Base-by-base conservation (phyloP, 2,888 invertebrate species). In the Drosophila mayaguana region DNA sequence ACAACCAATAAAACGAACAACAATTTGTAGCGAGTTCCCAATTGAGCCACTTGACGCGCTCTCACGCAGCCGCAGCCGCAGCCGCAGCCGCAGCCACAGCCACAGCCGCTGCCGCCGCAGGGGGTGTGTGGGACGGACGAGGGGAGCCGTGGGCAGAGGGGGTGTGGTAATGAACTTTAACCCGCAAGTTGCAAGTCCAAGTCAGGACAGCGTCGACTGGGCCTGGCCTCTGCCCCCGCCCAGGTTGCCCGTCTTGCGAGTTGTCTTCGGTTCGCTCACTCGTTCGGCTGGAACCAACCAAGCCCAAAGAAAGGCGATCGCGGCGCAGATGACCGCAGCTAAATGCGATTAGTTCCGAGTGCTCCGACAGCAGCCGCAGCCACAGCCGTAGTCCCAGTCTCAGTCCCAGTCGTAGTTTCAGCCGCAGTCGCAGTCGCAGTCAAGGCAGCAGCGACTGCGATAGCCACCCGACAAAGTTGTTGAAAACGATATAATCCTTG, bases 331-430 rank as follows among this genome's bases (percentile, higher is more conserved):
- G 91, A 91, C 92, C 92, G 91, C 90, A 90, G 78, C 91, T 81
- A 90, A 91, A 90, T 81, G 84, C 88, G 83, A 91, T 91, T 91
- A 88, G 91, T 91, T 90, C 88, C 91, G 82, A 87, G 83, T 91
- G 82, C 84, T 91, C 83, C 85, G 89, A 84, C 78, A 80, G 84
- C 81, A 55, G 70, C 54, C 42, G 38, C 54, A 40, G 69, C 5
- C 28, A 3, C 56, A 55, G 54, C 16, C 36, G 9, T 2, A 42
- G 18, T 11, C 42, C 3, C 11, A 42, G 42, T 16, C 22, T 3
- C 45, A 50, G 69, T 40, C 36, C 32, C 59, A 34, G 69, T n/a
- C 32, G 18, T 60, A 51, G n/a, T n/a, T n/a, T n/a, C n/a, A n/a
- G n/a, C n/a, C n/a, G n/a, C n/a, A n/a, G 48, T 28, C 32, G 62